Evolutionary conservation across 2,888 invertebrate genomes (phyloP), one percentile per base, ranked within the genome.

Genomic region (Dorcus hopei): DNA sequence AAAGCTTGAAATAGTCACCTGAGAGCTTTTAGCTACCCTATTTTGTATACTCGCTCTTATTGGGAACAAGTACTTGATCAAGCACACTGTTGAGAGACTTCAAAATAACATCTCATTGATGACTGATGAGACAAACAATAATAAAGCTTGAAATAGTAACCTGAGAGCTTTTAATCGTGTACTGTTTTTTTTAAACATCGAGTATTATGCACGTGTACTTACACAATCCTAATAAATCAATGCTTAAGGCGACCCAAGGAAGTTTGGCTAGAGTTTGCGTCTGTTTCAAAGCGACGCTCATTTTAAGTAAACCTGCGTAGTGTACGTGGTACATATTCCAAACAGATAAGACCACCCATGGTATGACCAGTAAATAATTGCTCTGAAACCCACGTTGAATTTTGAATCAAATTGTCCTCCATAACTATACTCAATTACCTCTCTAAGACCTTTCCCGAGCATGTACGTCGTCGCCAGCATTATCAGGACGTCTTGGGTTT

Each of bases 241-340:
- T 56, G 11, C 58, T 50, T 41, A 71, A 59, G 4, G 72, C 69
- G 5, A 73, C 45, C 70, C 71, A 73, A 16, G 72, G 71, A 38
- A 75, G 51, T 14, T 67, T 64, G 1, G 72, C 61, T 23, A 66
- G 47, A 38, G 52, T 45, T 48, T 58, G 49, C 64, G 69, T 60
- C 19, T 65, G 59, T 50, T 65, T 64, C 33, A 75, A 64, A 11
- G 69, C 63, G 7, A 59, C 41, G 43, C 68, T 65, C 70, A 74
- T 74, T 49, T 68, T 68, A 14, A 66, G 41, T 3, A 74, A 47
- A 51, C 69, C 66, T 51, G 64, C 66, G 59, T 73, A 75, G 57
- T 75, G 75, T 45, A 69, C 71, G 53, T 69, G 70, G 54, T 76
- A 74, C n/a, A 75, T 66, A 38, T 71, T 72, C 61, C 73, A 74